Conservation (phyloP, 2,113 vertebrate genomes). For the Pampusana beccarii region DNA sequence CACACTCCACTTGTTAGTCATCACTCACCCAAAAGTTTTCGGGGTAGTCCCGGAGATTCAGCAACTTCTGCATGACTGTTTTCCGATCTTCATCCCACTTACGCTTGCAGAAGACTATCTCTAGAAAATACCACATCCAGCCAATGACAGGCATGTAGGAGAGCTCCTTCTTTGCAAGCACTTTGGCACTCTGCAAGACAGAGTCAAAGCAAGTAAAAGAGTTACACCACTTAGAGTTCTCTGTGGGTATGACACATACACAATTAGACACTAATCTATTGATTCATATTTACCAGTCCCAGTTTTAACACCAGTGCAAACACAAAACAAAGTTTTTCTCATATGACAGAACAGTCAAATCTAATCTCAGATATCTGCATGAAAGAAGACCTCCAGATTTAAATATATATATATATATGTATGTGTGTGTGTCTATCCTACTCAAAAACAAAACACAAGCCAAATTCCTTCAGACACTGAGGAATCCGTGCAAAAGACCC, state of each 20-base stretch:
- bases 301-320: background rate
- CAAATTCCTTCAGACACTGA: background rate
- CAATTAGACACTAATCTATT: background rate
- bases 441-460: background rate
- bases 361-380: background rate
- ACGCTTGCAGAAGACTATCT: constrained; percentile 95
- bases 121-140: constrained; percentile 99
- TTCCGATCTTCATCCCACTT: constrained; percentile 94
- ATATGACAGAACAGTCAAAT: background rate
- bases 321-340: background rate
- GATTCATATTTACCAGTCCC: background rate
- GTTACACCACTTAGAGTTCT: background rate
- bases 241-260: background rate
- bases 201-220: background rate
- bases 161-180: constrained; percentile 94
- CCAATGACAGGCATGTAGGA: constrained; percentile 92
- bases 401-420: rapidly evolving
- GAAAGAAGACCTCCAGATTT: background rate
- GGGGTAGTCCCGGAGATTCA: constrained; percentile 89
- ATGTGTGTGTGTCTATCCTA: background rate
- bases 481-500: background rate
- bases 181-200: constrained; percentile 89
- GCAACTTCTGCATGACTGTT: constrained; percentile 82
- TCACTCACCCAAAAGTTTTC: constrained; percentile 88
- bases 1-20: background rate